These are phyloP conservation scores for Amphiprion ocellaris DNA, from an alignment of 2,113 vertebrate genomes.

Conservation along the genomic window DNA sequence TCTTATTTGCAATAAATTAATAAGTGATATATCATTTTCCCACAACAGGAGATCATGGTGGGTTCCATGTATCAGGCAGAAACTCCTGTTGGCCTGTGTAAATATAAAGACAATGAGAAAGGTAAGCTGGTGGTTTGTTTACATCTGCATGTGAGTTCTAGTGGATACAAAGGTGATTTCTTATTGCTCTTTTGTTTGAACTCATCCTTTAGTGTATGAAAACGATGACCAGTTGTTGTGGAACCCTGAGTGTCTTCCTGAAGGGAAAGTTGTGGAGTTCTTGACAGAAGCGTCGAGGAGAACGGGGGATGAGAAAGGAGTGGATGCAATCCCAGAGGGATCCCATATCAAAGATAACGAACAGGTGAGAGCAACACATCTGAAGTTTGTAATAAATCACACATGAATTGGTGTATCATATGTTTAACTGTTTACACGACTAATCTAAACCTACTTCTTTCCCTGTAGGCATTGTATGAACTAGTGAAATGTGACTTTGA, in stretches of 20 bases:
- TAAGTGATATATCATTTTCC: constrained; percentile 24
- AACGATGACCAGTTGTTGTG: constrained; percentile 98
- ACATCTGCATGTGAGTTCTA: not conserved
- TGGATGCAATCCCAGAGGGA: constrained; percentile 95
- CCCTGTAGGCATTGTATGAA: constrained; percentile 92
- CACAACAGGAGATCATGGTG: constrained; percentile 96
- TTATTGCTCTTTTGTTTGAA: not conserved
- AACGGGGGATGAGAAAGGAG: constrained; percentile 92
- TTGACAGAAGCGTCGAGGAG: constrained; percentile 92
- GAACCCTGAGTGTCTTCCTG: constrained; percentile 93
- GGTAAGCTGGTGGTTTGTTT: constrained; percentile 79
- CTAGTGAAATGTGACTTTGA: constrained; percentile 98
- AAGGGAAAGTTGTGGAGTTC: constrained; percentile 94
- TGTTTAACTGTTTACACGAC: not conserved
- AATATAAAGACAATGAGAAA: constrained; percentile 96
- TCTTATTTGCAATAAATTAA: not conserved
- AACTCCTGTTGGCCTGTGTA: constrained; percentile 92
- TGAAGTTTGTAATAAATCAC: not conserved
- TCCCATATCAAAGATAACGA: constrained; percentile 98
- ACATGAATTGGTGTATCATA: not conserved
- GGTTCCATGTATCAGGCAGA: constrained; percentile 99
- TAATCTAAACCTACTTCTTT: constrained; percentile 12
- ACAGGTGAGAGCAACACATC: constrained; percentile 84
- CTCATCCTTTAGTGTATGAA: constrained; percentile 88
- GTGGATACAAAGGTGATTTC: not conserved